Conservation (phyloP, 2,113 vertebrate genomes). For the Acrocephalus kingi region DNA sequence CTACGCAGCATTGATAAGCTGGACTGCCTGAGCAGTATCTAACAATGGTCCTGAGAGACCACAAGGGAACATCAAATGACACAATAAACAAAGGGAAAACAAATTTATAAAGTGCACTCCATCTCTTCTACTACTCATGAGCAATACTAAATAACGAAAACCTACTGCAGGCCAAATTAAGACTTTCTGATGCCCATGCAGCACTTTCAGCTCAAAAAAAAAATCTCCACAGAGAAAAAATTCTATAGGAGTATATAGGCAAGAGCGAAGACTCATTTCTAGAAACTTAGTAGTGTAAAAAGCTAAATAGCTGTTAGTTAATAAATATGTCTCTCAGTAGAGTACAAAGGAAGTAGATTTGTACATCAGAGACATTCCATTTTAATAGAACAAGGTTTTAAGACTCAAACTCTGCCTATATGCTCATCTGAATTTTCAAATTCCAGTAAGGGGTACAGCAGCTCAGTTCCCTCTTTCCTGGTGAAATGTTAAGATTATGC, state of each 20-base stretch:
- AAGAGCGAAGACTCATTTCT: neutral
- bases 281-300: neutral
- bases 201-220: neutral
- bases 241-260: neutral
- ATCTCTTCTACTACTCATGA: neutral
- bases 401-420: neutral
- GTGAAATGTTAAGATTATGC: neutral
- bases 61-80: neutral
- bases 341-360: neutral
- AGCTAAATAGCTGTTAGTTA: neutral
- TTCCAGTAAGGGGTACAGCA: neutral
- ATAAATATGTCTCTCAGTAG: neutral
- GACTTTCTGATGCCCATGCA: neutral
- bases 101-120: neutral
- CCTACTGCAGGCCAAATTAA: neutral
- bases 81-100: neutral
- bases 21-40: neutral
- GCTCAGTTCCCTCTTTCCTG: neutral
- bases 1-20: neutral
- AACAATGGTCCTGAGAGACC: neutral
- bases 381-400: neutral
- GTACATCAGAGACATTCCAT: neutral
- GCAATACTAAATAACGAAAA: neutral
- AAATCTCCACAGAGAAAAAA: neutral
- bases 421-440: neutral